Conservation (phyloP, 2,888 invertebrate species). For the Alitta virens region DNA sequence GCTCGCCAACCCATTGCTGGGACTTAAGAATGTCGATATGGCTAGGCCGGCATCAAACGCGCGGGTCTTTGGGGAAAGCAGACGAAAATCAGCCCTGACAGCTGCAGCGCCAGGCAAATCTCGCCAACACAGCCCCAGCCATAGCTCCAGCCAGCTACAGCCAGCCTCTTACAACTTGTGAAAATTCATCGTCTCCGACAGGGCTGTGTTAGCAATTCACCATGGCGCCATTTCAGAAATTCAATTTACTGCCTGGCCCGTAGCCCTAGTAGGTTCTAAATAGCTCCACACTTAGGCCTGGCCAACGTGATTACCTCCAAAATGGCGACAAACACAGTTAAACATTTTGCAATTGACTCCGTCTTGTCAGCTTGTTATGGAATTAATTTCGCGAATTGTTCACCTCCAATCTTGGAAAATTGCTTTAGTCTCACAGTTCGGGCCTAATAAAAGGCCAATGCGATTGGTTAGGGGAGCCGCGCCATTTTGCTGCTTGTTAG, state of each 20-base stretch:
- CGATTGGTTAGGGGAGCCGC: constrained; percentile 30
- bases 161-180: constrained; percentile 12
- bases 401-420: constrained; percentile 39
- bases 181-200: constrained; percentile 13
- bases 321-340: constrained; percentile 44
- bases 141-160: too few species aligned
- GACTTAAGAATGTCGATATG: neutral
- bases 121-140: constrained; percentile 19
- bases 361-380: constrained; percentile 32
- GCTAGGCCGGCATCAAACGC: too few species aligned
- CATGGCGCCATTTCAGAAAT: constrained; percentile 34
- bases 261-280: constrained; percentile 29
- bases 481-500: too few species aligned
- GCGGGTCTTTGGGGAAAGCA: constrained; percentile 2
- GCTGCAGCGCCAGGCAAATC: constrained; percentile 15
- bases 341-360: constrained; percentile 40
- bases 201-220: neutral
- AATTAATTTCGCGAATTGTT: constrained; percentile 43
- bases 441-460: constrained; percentile 33
- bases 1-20: neutral
- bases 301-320: constrained; percentile 21
- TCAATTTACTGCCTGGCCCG: constrained; percentile 39
- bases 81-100: constrained; percentile 20
- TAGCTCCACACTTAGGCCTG: constrained; percentile 28
- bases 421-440: constrained; percentile 43